These are phyloP conservation scores for Hystrix brachyura DNA, from an alignment of 2,113 vertebrate genomes.

Conservation along the genomic window DNA sequence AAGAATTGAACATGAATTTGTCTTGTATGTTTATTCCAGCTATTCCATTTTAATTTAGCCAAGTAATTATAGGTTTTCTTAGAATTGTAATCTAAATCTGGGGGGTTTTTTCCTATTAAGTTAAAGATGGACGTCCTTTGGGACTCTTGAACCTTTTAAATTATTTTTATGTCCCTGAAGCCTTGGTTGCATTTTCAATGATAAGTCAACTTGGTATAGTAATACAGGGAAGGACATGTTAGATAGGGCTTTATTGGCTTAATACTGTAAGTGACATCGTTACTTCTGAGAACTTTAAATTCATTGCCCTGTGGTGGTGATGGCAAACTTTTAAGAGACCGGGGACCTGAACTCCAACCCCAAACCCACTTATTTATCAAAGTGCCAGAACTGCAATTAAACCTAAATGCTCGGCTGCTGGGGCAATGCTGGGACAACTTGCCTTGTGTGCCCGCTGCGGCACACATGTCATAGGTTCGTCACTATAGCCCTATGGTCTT, in stretches of 20 bases:
- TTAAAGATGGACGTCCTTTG: conserved; percentile 17
- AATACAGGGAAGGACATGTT: not conserved
- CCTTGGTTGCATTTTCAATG: not conserved
- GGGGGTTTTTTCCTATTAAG: conserved; percentile 43
- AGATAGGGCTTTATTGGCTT: not conserved
- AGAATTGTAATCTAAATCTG: conserved; percentile 42
- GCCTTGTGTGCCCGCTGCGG: not conserved
- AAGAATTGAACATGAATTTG: conserved; percentile 75
- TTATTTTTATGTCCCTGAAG: not conserved
- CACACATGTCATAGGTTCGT: not conserved
- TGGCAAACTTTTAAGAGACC: not conserved
- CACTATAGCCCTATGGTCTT: not conserved
- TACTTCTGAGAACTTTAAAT: conserved; percentile 8
- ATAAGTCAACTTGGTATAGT: not conserved
- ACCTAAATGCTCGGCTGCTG: not conserved
- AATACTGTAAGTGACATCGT: not conserved
- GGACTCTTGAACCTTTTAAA: not conserved
- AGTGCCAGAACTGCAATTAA: not conserved
- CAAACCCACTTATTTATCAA: not conserved
- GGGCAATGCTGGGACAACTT: not conserved
- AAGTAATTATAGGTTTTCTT: conserved; percentile 64
- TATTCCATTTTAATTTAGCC: conserved; percentile 72
- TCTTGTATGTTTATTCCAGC: conserved; percentile 68
- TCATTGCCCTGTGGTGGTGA: not conserved
- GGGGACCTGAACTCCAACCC: not conserved